These are phyloP conservation scores for Netelia virgata DNA, from an alignment of 2,888 invertebrate species.

Conservation along the genomic window DNA sequence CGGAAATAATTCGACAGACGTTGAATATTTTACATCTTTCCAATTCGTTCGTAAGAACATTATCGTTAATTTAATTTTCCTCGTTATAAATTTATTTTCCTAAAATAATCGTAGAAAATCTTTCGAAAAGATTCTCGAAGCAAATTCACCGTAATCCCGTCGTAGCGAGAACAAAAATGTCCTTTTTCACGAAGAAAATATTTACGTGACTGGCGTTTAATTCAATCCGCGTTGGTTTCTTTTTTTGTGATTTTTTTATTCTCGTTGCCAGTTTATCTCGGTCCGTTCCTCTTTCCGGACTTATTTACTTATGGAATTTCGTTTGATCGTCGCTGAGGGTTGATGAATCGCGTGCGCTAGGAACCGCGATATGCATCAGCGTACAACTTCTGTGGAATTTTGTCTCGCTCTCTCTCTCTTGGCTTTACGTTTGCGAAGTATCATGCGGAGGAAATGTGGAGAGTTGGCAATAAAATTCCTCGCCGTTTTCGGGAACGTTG, in stretches of 20 bases:
- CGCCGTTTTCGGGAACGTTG: constrained; percentile 63
- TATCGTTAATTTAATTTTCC: no score
- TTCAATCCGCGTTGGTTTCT: not conserved
- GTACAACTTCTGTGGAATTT: constrained; percentile 7
- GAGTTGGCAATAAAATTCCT: constrained; percentile 63
- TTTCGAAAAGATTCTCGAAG: no score
- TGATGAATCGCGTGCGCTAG: constrained; percentile 57
- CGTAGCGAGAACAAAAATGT: not conserved
- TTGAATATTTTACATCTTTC: no score
- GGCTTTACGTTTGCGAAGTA: constrained; percentile 43
- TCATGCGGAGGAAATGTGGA: constrained; percentile 9
- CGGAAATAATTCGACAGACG: not conserved
- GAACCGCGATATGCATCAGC: constrained; percentile 34
- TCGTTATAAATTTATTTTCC: constrained; percentile 15
- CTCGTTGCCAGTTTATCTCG: no score
- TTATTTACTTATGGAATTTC: constrained; percentile 61
- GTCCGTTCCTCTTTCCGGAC: not conserved
- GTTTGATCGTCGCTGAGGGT: constrained; percentile 62
- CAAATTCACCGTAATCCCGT: no score
- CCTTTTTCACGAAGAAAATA: not conserved
- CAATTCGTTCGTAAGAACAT: no score
- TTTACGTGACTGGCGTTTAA: not conserved
- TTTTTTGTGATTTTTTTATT: not conserved
- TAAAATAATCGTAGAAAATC: constrained; percentile 8
- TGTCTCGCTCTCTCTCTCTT: not conserved